Evolutionary conservation across 1,140 invertebrate species (phyloP), one percentile per base, ranked within the genome.

Genomic region (Parapsyche elsis): DNA sequence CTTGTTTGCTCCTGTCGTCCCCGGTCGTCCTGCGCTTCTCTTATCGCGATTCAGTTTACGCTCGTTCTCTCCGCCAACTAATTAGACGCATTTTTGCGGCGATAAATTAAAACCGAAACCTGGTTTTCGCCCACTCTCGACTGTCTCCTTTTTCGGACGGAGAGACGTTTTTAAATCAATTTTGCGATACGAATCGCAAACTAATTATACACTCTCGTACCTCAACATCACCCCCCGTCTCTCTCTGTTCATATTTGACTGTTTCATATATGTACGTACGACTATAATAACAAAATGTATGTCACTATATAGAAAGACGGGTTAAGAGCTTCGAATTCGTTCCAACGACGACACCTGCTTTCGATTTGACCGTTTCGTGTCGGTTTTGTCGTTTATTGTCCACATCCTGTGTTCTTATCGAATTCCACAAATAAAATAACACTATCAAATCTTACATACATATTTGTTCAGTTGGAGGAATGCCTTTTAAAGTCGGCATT

Each of bases 281-380:
- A 38, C 7, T 38, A 38, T 38, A 38, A 38, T 38, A 38, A 4
- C 1, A 4, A 38, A 38, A 38, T 38, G 30, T 38, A 7, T 38
- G 30, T 38, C 30, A 38, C 30, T 4, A 4, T 38, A 38, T 38
- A 7, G n/a, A n/a, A 38, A 7, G 30, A 1, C 30, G 30, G 7
- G n/a, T n/a, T n/a, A n/a, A n/a, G n/a, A n/a, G n/a, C n/a, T n/a
- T n/a, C n/a, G n/a, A n/a, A n/a, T n/a, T n/a, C n/a, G n/a, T n/a
- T n/a, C n/a, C n/a, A n/a, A n/a, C n/a, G n/a, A n/a, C n/a, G 26
- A 30, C 73, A 75, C 73, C 73, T 75, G 73, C 73, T 75, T 38
- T 46, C 16, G 12, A 26, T 49, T 38, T 67, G 19, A 71, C 67
- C 67, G 24, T 14, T 24, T 49, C 71, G 38, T 16, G 21, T 49